These are phyloP conservation scores for Chaetogeoica ovagalla DNA, from an alignment of 2,888 invertebrate genomes.

Conservation along the genomic window DNA sequence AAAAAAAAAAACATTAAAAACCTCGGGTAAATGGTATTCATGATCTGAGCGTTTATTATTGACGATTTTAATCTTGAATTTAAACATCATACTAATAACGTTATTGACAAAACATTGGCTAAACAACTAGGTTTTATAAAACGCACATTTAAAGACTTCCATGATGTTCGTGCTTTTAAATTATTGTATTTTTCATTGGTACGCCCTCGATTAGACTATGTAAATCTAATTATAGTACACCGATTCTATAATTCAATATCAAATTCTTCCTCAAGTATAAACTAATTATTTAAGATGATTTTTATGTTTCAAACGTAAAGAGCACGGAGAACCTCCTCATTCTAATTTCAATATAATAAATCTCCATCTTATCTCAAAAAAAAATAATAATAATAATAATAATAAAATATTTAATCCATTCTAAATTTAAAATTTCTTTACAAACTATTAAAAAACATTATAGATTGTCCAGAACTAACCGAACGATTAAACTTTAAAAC, in stretches of 20 bases:
- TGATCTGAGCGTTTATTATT: not conserved
- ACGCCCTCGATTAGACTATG: constrained; percentile 2
- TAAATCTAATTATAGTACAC: not conserved
- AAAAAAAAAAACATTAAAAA: too few relatives aligned
- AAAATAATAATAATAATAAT: too few relatives aligned
- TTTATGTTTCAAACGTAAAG: not conserved
- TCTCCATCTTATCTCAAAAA: not conserved
- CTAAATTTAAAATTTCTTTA: constrained; percentile 13
- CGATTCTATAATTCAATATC: constrained; percentile 1
- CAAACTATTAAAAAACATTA: not conserved
- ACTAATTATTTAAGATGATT: constrained; percentile 9
- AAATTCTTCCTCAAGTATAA: not conserved
- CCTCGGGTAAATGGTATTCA: not conserved
- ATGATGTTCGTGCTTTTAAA: constrained; percentile 6
- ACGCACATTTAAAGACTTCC: constrained; percentile 8
- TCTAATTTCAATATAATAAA: not conserved
- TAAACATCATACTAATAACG: not conserved
- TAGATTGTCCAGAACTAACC: not conserved
- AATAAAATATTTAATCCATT: not conserved
- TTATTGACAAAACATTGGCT: constrained; percentile 10
- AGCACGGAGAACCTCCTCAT: not conserved
- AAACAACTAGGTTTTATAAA: not conserved
- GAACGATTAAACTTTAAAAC: constrained; percentile 6
- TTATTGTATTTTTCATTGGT: constrained; percentile 12
- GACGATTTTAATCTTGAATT: constrained; percentile 6